Conservation (phyloP, 2,888 invertebrate species). For the Phaedon cochleariae region DNA sequence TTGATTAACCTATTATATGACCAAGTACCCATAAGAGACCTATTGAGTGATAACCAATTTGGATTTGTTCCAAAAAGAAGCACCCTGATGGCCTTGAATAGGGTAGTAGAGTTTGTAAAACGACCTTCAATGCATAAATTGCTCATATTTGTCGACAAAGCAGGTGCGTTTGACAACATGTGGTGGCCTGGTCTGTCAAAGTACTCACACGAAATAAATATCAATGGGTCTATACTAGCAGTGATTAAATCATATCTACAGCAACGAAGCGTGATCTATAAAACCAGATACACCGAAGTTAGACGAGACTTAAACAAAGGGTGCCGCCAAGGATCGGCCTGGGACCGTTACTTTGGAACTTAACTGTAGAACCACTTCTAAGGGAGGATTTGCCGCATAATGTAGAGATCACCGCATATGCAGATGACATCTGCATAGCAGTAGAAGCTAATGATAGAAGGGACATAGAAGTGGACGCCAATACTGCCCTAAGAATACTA, state of each 20-base stretch:
- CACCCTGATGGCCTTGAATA: neutral
- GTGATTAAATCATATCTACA: neutral
- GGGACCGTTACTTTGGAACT: constrained; percentile 2
- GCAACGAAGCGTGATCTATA: neutral
- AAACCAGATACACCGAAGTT: too few relatives aligned
- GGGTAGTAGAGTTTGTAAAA: neutral
- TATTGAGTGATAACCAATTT: neutral
- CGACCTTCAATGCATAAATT: neutral
- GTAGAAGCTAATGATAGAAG: neutral
- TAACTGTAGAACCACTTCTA: neutral
- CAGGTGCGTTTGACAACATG: constrained; percentile 8
- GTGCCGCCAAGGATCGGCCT: constrained; percentile 6
- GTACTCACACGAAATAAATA: neutral
- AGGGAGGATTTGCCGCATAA: neutral
- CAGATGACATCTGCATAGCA: neutral
- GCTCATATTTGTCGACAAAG: neutral
- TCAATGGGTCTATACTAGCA: neutral
- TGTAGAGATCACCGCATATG: too few relatives aligned
- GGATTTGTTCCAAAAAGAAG: neutral
- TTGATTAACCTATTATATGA: neutral
- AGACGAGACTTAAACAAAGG: constrained; percentile 5
- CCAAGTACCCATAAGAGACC: neutral
- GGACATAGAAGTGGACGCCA: neutral
- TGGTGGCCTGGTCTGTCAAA: constrained; percentile 3
- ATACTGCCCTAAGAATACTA: neutral